Evolutionary conservation across 2,113 vertebrate genomes (phyloP).

Genomic region (Ploceus nigricollis): DNA sequence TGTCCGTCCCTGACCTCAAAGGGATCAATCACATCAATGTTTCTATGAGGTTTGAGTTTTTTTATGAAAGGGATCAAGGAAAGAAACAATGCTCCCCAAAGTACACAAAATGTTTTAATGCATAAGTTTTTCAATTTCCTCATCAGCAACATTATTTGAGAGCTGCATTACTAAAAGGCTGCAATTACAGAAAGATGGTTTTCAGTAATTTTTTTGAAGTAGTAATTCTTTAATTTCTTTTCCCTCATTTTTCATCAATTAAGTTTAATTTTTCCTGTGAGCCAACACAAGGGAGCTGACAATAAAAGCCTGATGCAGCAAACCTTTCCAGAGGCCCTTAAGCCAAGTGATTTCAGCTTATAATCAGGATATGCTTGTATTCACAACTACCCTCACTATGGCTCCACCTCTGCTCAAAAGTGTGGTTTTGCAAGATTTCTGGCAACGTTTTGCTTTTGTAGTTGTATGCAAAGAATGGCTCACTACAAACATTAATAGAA

Average conservation of each 20-base stretch:
- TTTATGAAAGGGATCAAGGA: neutral
- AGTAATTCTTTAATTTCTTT: constrained; percentile 4
- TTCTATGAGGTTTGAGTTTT: neutral
- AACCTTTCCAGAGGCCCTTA: neutral
- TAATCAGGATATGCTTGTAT: neutral
- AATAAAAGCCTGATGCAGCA: constrained; percentile 1
- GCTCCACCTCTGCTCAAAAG: neutral
- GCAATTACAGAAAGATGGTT: neutral
- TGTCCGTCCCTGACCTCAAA: neutral
- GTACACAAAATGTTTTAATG: neutral
- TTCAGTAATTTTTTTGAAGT: neutral
- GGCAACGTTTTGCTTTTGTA: neutral
- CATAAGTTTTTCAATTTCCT: neutral
- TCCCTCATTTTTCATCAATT: constrained; percentile 14
- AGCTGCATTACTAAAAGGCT: constrained; percentile 1
- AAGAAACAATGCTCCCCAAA: neutral
- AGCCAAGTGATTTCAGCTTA: neutral
- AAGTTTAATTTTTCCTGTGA: constrained; percentile 26
- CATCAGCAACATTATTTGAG: neutral
- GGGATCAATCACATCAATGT: neutral
- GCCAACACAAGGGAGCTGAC: neutral
- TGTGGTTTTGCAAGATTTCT: neutral
- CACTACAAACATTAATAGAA: neutral
- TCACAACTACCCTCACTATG: neutral
- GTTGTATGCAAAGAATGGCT: neutral